A percentile compares a stretch with the other conserved stretches of the same genome.
Evolutionary conservation across 2,888 invertebrate species (phyloP).

Genomic region (Brenthis hecate): DNA sequence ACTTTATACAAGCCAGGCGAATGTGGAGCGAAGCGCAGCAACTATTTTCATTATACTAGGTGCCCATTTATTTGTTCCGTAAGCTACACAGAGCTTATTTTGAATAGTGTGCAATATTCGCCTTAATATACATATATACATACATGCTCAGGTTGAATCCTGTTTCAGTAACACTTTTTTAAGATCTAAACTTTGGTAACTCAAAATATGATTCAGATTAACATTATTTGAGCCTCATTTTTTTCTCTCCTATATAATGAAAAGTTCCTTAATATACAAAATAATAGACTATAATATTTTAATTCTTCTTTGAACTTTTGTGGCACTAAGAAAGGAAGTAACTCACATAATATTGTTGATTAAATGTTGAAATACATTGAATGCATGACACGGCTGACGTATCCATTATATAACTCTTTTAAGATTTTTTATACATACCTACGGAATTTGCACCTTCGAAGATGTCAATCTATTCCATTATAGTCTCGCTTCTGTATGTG

Average conservation of each 20-base stretch:
- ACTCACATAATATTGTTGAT: neutral
- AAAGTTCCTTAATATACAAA: no score
- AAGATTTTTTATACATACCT: slow-evolving; percentile 6
- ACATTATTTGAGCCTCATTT: no score
- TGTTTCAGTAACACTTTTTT: slow-evolving; percentile 7
- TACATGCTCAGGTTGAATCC: slow-evolving; percentile 3
- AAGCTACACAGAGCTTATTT: slow-evolving; percentile 46
- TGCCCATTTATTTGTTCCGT: slow-evolving; percentile 48
- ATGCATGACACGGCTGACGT: neutral
- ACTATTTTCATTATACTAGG: slow-evolving; percentile 60
- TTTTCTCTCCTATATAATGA: no score
- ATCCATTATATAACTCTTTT: slow-evolving; percentile 2
- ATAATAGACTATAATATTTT: no score
- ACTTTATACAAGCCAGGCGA: slow-evolving; percentile 39
- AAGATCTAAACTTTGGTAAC: neutral
- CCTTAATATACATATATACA: slow-evolving; percentile 14
- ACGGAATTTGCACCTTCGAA: neutral
- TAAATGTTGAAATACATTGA: neutral
- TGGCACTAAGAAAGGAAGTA: neutral
- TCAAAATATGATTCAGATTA: neutral
- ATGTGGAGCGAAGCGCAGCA: slow-evolving; percentile 39
- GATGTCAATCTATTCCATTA: slow-evolving; percentile 2
- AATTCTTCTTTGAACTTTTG: no score
- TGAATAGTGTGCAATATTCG: slow-evolving; percentile 43
- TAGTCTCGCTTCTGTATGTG: slow-evolving; percentile 15